phyloP scores from a whole-genome alignment of 2,888 invertebrate genomes.

The Drosophila buzzatii region DNA sequence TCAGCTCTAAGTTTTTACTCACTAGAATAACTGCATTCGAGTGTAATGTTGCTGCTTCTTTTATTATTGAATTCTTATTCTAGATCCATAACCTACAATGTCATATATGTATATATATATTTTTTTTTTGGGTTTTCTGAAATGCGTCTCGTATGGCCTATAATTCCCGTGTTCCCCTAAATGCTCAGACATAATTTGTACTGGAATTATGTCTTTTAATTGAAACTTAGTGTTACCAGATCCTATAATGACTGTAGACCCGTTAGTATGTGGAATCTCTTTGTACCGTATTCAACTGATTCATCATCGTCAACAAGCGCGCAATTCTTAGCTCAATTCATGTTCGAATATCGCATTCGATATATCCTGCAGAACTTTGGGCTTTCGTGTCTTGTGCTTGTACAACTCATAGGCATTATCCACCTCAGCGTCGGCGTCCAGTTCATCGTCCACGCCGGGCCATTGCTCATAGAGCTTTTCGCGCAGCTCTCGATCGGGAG shows the following conservation, averaged over 20 bases:
- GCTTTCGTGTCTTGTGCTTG: slow-evolving; percentile 13
- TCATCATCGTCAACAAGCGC: not conserved
- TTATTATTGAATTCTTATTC: slow-evolving; percentile 9
- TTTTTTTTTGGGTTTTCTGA: slow-evolving; percentile 7
- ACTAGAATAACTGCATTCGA: slow-evolving; percentile 3
- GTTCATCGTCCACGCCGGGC: slow-evolving; percentile 56
- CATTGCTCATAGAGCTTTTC: slow-evolving; percentile 31
- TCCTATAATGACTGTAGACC: slow-evolving; percentile 19
- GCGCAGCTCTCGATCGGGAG: not conserved
- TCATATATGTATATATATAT: not conserved
- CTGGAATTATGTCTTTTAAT: not conserved
- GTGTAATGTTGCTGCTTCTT: not conserved
- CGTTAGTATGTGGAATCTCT: slow-evolving; percentile 5
- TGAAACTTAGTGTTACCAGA: slow-evolving; percentile 1
- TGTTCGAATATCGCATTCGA: not conserved
- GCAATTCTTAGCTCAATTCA: not conserved
- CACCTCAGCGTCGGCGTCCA: slow-evolving; percentile 61
- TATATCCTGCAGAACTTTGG: not conserved
- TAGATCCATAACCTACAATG: not conserved
- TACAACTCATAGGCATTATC: slow-evolving; percentile 53
- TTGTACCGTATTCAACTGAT: not conserved
- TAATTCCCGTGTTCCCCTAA: slow-evolving; percentile 9
- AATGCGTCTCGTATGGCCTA: slow-evolving; percentile 15
- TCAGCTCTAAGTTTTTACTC: not conserved
- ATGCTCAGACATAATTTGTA: slow-evolving; percentile 8